phyloP scores from a whole-genome alignment of 2,797 vertebrate genomes.

The Spondyliosoma cantharus region DNA sequence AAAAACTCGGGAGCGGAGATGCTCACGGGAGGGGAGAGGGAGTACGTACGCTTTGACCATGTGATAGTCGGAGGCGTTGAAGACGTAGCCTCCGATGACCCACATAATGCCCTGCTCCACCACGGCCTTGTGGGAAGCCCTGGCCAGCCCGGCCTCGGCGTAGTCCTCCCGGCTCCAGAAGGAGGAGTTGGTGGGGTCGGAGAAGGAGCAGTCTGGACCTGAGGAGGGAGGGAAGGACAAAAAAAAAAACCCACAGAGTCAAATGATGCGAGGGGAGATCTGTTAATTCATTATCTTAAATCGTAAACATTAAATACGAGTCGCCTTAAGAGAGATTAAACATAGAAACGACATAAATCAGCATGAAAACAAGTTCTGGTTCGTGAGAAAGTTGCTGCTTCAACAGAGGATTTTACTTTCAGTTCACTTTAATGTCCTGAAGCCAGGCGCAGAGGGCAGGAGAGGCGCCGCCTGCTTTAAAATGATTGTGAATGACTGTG shows the following conservation, averaged over 20 bases:
- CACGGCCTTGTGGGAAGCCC: conserved; percentile 94
- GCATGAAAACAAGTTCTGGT: neutral
- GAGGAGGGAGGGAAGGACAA: conserved; percentile 17
- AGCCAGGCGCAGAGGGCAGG: neutral
- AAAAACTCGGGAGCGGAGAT: fast-evolving
- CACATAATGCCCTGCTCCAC: conserved; percentile 93
- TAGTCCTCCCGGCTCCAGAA: conserved; percentile 92
- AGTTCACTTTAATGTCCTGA: conserved; percentile 21
- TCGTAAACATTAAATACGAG: neutral
- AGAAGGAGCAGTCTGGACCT: conserved; percentile 93
- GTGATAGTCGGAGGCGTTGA: conserved; percentile 93
- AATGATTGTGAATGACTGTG: too few species aligned
- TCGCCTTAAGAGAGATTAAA: neutral
- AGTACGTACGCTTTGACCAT: conserved; percentile 95
- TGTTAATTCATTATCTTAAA: neutral
- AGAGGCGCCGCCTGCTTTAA: conserved; percentile 6
- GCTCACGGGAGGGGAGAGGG: neutral
- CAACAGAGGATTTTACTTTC: conserved; percentile 9
- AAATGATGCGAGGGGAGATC: neutral
- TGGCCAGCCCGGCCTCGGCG: conserved; percentile 83
- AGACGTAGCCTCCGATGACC: conserved; percentile 96
- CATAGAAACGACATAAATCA: neutral
- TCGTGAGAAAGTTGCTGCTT: neutral
- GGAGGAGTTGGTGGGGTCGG: conserved; percentile 91
- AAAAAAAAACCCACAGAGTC: conserved; percentile 2